Percentiles rank a stretch among this genome's conserved stretches.
Evolutionary conservation across 2,113 vertebrate species (phyloP).

Genomic region (Lagenorhynchus albirostris): DNA sequence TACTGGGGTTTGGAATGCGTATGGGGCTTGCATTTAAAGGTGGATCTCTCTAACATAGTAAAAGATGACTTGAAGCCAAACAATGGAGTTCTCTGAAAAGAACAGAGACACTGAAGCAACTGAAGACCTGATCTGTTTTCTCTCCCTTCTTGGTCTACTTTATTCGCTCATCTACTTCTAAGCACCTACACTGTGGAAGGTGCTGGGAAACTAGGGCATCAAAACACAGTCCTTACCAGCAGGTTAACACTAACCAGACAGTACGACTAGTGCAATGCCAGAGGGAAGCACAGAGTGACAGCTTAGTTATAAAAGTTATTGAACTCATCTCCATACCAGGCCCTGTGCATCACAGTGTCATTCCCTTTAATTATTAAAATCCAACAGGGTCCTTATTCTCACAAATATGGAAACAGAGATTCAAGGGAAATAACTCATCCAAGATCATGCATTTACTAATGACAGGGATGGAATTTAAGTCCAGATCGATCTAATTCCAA

Average conservation of each 20-base stretch:
- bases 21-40: neutral
- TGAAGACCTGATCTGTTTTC: neutral
- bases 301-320: neutral
- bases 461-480: neutral
- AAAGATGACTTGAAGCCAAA: neutral
- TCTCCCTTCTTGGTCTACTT: neutral
- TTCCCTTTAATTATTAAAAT: neutral
- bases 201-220: neutral
- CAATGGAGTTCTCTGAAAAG: neutral
- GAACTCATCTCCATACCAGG: neutral
- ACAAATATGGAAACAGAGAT: neutral
- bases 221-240: neutral
- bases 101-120: neutral
- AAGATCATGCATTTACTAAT: neutral
- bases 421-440: neutral
- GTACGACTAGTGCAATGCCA: neutral
- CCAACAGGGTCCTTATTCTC: neutral
- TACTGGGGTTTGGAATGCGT: neutral
- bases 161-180: neutral
- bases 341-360: neutral
- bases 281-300: neutral
- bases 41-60: neutral
- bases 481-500: neutral
- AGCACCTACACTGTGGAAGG: neutral
- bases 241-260: neutral